A percentile compares a stretch with the other conserved stretches of the same genome.
Conservation (phyloP, 2,888 invertebrate genomes). For the Archips xylosteana region DNA sequence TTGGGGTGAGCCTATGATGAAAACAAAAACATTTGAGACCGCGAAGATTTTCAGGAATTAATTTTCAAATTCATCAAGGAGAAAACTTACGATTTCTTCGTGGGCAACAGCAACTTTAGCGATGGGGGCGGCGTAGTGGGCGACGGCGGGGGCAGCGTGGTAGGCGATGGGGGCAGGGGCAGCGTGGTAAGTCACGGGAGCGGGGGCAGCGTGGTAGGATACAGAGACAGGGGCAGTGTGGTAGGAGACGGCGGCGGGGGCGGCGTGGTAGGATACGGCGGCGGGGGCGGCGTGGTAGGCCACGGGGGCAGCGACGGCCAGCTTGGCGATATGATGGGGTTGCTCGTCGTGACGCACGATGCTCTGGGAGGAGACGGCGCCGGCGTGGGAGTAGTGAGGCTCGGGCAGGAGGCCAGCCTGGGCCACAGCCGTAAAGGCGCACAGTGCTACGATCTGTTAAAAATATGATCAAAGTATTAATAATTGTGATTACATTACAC, state of each 20-base stretch:
- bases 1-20: slow-evolving; percentile 70
- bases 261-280: slow-evolving; percentile 36
- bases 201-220: slow-evolving; percentile 46
- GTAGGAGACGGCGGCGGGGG: slow-evolving; percentile 16
- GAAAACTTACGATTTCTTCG: slow-evolving; percentile 36
- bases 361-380: slow-evolving; percentile 1
- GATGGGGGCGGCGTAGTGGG: slow-evolving; percentile 51
- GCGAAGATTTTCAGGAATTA: too few species aligned
- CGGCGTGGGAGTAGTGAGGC: slow-evolving; percentile 51
- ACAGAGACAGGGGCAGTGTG: slow-evolving; percentile 55
- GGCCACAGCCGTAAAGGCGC: background rate
- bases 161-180: slow-evolving; percentile 47
- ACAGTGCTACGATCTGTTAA: too few species aligned
- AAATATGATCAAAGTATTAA: too few species aligned
- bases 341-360: too few species aligned
- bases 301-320: too few species aligned
- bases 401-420: slow-evolving; percentile 41
- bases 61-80: too few species aligned
- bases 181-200: slow-evolving; percentile 46
- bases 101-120: slow-evolving; percentile 41
- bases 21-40: too few species aligned
- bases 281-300: slow-evolving; percentile 37
- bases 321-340: too few species aligned
- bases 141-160: slow-evolving; percentile 45
- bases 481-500: too few species aligned